phyloP scores from a whole-genome alignment of 2,113 vertebrate species.

The Forbesichthys papilliferus region DNA sequence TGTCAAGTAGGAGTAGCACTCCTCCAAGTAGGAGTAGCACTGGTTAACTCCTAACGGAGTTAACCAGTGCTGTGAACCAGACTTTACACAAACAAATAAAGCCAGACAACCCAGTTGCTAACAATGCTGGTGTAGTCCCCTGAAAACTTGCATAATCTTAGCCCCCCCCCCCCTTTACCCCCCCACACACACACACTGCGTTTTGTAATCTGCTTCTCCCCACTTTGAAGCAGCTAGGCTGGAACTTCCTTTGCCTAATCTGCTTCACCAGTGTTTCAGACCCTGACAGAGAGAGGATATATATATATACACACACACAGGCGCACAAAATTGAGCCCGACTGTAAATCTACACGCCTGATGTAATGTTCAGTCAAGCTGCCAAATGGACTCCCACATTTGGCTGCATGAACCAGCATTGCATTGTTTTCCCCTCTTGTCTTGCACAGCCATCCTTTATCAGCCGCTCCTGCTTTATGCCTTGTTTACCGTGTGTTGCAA shows the following conservation, averaged over 20 bases:
- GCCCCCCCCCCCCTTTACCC: neutral
- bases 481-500: conserved; percentile 26
- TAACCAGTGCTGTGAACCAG: no score
- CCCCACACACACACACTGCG: conserved; percentile 31
- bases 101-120: no score
- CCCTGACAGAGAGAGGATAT: conserved; percentile 57
- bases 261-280: conserved; percentile 64
- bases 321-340: neutral
- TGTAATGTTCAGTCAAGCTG: conserved; percentile 67
- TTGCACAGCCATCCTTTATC: conserved; percentile 29
- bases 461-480: conserved; percentile 29
- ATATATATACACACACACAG: conserved; percentile 50
- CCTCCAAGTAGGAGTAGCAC: no score
- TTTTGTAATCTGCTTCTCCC: neutral
- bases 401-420: conserved; percentile 44
- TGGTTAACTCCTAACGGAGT: no score
- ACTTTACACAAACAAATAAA: no score
- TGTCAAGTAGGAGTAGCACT: no score
- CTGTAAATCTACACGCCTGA: conserved; percentile 65
- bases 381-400: conserved; percentile 56
- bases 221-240: conserved; percentile 56
- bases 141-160: neutral
- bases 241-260: conserved; percentile 63
- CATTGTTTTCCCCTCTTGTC: conserved; percentile 42
- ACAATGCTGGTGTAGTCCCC: conserved; percentile 18